Conservation (phyloP, 2,113 vertebrate genomes). For the Paramisgurnus dabryanus region DNA sequence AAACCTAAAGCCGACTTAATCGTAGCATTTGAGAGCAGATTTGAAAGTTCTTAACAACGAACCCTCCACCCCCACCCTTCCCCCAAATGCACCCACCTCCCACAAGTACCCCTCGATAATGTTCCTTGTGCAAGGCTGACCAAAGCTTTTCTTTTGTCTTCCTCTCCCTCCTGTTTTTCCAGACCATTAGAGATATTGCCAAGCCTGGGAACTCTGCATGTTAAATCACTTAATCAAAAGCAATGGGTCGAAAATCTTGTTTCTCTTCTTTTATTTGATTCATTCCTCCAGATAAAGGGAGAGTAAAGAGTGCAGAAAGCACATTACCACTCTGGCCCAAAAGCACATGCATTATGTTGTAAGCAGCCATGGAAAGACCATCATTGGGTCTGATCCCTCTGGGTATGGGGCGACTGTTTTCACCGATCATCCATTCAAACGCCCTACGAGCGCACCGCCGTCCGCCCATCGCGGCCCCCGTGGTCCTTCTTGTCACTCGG, state of each 20-base stretch:
- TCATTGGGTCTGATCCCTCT: constrained; percentile 85
- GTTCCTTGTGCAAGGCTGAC: constrained; percentile 78
- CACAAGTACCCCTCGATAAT: constrained; percentile 83
- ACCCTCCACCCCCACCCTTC: constrained; percentile 55
- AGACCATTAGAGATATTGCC: constrained; percentile 98
- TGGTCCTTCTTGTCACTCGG: constrained; percentile 75
- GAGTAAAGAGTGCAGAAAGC: constrained; percentile 78
- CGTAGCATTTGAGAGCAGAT: constrained; percentile 75
- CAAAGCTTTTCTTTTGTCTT: constrained; percentile 49
- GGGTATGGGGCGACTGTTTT: constrained; percentile 78
- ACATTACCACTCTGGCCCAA: constrained; percentile 81
- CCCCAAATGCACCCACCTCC: background rate
- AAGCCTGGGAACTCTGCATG: constrained; percentile 90
- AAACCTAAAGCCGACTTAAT: constrained; percentile 68
- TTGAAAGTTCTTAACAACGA: constrained; percentile 84
- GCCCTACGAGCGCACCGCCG: constrained; percentile 68
- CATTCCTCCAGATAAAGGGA: constrained; percentile 89
- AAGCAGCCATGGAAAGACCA: constrained; percentile 86
- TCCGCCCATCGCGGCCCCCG: constrained; percentile 57
- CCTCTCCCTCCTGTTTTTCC: constrained; percentile 77
- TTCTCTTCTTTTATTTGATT: constrained; percentile 96
- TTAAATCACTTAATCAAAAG: constrained; percentile 99
- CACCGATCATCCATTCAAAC: constrained; percentile 81
- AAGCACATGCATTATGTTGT: constrained; percentile 89
- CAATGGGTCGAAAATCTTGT: constrained; percentile 99